A percentile compares a stretch with the other conserved stretches of the same genome.
phyloP scores from a whole-genome alignment of 2,888 invertebrate genomes.

The Sesia apiformis region DNA sequence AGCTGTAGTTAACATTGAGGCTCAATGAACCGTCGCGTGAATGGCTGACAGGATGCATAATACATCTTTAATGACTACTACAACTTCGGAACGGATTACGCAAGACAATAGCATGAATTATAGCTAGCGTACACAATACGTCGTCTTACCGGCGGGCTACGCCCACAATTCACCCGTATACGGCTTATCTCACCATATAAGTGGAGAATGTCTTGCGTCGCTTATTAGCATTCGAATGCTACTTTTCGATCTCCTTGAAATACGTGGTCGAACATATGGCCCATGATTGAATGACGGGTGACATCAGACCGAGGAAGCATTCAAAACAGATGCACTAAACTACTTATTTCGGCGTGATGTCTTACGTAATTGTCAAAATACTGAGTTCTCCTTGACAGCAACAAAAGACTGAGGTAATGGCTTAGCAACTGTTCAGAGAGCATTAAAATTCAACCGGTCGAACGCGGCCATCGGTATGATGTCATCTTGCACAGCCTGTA shows the following conservation, averaged over 20 bases:
- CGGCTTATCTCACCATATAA: constrained; percentile 57
- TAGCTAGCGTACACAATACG: constrained; percentile 29
- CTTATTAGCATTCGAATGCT: constrained; percentile 40
- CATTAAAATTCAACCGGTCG: constrained; percentile 53
- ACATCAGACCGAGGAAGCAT: too few relatives aligned
- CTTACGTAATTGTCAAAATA: constrained; percentile 26
- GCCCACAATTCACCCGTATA: constrained; percentile 49
- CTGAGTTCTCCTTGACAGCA: constrained; percentile 28
- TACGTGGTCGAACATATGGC: background rate
- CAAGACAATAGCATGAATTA: constrained; percentile 54
- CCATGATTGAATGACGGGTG: too few relatives aligned
- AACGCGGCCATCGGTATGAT: constrained; percentile 40
- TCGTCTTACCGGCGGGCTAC: constrained; percentile 40
- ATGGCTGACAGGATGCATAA: constrained; percentile 55
- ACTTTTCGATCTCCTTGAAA: constrained; percentile 36
- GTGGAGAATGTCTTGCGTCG: constrained; percentile 45
- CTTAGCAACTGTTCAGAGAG: constrained; percentile 34
- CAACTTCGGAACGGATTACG: constrained; percentile 40
- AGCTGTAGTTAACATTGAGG: constrained; percentile 21
- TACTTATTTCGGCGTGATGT: background rate
- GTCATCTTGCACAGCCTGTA: constrained; percentile 40
- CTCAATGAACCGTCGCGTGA: constrained; percentile 51
- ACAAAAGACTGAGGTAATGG: constrained; percentile 24
- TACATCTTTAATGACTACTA: constrained; percentile 41
- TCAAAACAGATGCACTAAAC: too few relatives aligned